A percentile compares a stretch with the other conserved stretches of the same genome.
phyloP scores from a whole-genome alignment of 2,113 vertebrate species.

The Physeter macrocephalus region DNA sequence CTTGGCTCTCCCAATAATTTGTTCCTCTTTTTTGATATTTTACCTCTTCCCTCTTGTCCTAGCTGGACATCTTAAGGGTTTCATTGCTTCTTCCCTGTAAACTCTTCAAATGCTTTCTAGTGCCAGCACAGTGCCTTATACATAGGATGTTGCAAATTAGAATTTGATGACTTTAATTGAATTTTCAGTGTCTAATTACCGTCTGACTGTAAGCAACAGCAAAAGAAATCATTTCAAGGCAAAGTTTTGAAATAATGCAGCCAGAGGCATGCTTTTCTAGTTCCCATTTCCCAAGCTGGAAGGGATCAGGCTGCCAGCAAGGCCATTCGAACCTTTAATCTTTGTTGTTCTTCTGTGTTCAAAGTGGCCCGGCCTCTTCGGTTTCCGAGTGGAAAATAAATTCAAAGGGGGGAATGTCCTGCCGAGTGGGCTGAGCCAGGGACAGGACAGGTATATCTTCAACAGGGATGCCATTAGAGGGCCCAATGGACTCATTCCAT shows the following conservation, averaged over 20 bases:
- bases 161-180: neutral
- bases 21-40: constrained; percentile 15
- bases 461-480: neutral
- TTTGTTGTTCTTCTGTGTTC: neutral
- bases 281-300: neutral
- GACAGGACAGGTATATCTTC: neutral
- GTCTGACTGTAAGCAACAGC: neutral
- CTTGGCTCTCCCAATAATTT: constrained; percentile 20
- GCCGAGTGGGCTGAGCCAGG: neutral
- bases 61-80: neutral
- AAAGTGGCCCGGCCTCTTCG: neutral
- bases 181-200: neutral
- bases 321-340: neutral
- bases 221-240: neutral
- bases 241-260: neutral
- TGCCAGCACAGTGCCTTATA: neutral
- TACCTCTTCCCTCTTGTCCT: neutral
- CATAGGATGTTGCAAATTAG: neutral
- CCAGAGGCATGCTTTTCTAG: neutral
- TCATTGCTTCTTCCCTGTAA: neutral
- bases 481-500: neutral
- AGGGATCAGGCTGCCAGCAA: neutral
- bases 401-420: neutral
- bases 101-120: neutral
- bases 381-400: neutral